A percentile compares a stretch with the other conserved stretches of the same genome.
Conservation (phyloP, 2,113 vertebrate species). For the Sturnira hondurensis region DNA sequence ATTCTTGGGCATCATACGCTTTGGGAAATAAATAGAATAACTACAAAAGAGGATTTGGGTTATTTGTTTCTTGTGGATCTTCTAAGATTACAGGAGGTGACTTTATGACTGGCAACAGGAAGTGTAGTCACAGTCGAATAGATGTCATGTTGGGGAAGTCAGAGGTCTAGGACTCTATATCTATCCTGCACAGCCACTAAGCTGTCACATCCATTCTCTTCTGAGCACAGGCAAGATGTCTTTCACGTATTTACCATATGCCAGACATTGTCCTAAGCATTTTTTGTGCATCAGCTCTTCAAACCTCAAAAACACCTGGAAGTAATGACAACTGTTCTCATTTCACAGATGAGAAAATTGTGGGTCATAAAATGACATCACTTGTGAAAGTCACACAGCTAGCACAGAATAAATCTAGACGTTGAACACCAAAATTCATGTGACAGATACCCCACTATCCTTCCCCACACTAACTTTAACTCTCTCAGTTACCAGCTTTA, state of each 20-base stretch:
- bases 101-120: background rate
- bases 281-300: background rate
- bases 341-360: background rate
- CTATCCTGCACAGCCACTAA: background rate
- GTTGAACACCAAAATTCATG: background rate
- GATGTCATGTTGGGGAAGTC: background rate
- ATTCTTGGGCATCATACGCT: background rate
- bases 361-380: background rate
- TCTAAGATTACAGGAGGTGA: background rate
- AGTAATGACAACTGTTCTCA: background rate
- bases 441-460: background rate
- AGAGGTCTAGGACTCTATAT: background rate
- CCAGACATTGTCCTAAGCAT: background rate
- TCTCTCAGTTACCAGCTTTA: background rate
- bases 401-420: background rate
- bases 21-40: conserved; percentile 28
- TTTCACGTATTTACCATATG: background rate
- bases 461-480: background rate
- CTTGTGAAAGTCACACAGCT: background rate
- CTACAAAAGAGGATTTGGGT: background rate
- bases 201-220: background rate
- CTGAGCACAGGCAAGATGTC: background rate
- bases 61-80: background rate
- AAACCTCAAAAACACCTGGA: background rate
- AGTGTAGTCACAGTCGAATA: background rate